These are phyloP conservation scores for Saccostrea glomerata DNA, from an alignment of 1,140 invertebrate species.

Conservation along the genomic window DNA sequence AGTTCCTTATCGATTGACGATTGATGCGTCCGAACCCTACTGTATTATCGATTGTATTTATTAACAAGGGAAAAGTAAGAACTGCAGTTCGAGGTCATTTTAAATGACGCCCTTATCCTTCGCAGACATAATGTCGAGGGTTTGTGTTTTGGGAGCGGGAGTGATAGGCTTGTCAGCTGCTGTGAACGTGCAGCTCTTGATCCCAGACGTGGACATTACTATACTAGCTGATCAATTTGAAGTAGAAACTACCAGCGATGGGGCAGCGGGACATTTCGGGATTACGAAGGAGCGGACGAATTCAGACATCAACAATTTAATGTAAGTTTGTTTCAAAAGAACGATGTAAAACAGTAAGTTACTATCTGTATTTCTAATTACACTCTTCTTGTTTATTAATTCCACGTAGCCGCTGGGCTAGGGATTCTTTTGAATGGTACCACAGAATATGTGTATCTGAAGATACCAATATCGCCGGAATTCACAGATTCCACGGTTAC, in stretches of 20 bases:
- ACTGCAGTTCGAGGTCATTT: too few relatives aligned
- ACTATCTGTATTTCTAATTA: too few relatives aligned
- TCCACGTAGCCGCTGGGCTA: neutral
- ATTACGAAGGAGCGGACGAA: neutral
- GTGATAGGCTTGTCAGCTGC: slow-evolving; percentile 84
- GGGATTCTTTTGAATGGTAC: slow-evolving; percentile 41
- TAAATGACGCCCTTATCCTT: neutral
- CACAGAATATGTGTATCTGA: slow-evolving; percentile 32
- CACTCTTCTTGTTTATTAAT: too few relatives aligned
- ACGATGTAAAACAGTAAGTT: too few relatives aligned
- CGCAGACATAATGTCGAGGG: slow-evolving; percentile 53
- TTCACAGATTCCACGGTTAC: slow-evolving; percentile 28
- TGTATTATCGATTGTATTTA: too few relatives aligned
- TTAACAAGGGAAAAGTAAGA: too few relatives aligned
- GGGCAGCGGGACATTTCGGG: neutral
- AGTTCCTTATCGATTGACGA: too few relatives aligned
- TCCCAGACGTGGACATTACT: slow-evolving; percentile 46
- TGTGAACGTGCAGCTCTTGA: slow-evolving; percentile 80
- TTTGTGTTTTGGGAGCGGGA: slow-evolving; percentile 84
- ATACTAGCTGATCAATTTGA: slow-evolving; percentile 59
- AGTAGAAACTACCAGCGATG: slow-evolving; percentile 58
- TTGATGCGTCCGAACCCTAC: too few relatives aligned
- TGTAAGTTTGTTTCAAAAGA: neutral
- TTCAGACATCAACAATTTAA: neutral
- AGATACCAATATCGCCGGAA: slow-evolving; percentile 14